Conservation (phyloP, 2,113 vertebrate species). For the Diadophis punctatus region DNA sequence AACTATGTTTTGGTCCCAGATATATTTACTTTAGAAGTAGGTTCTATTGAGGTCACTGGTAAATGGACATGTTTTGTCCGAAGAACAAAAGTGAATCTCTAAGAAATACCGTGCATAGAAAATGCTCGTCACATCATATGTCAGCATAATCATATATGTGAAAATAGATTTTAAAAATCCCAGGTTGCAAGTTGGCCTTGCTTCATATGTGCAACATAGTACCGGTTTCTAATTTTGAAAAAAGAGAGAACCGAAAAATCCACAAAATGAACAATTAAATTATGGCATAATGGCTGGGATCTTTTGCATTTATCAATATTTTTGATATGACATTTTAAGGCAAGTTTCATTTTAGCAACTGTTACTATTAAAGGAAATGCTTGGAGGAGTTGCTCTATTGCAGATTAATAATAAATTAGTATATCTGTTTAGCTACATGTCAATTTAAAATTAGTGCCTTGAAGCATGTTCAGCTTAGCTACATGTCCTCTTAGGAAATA, state of each 20-base stretch:
- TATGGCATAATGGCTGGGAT: neutral
- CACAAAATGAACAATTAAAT: neutral
- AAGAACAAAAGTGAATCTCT: neutral
- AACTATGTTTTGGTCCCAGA: neutral
- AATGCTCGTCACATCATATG: neutral
- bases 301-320: neutral
- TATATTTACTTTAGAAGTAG: neutral
- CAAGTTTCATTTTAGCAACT: neutral
- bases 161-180: neutral
- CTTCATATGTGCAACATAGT: neutral
- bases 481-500: neutral
- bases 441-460: neutral
- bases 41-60: neutral
- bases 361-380: neutral
- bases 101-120: neutral
- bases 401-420: neutral
- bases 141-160: neutral
- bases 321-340: neutral
- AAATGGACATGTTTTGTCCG: neutral
- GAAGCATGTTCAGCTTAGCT: neutral
- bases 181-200: neutral
- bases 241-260: neutral
- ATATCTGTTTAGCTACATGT: neutral
- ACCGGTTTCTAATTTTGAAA: neutral
- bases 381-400: neutral